phyloP scores from a whole-genome alignment of 2,888 invertebrate genomes.

The Euphydryas editha region DNA sequence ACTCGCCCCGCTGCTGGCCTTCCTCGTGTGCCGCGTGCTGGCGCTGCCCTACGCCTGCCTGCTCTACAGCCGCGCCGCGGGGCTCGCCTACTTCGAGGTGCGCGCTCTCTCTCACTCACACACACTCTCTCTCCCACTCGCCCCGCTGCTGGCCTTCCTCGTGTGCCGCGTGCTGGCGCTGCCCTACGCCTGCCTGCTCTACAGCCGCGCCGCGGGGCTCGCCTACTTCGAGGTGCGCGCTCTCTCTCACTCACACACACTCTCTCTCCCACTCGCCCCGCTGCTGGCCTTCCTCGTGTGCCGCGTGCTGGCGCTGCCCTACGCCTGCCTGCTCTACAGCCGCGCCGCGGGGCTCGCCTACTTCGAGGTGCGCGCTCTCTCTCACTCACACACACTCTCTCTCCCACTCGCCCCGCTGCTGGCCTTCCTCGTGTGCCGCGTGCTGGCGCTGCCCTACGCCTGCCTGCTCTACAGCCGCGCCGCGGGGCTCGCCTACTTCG shows the following conservation, averaged over 20 bases:
- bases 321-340: slow-evolving; percentile 87
- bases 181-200: slow-evolving; percentile 87
- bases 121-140: slow-evolving; percentile 53
- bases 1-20: slow-evolving; percentile 87
- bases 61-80: slow-evolving; percentile 84
- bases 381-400: slow-evolving; percentile 17
- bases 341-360: slow-evolving; percentile 80
- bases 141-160: slow-evolving; percentile 89
- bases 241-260: slow-evolving; percentile 18
- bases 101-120: slow-evolving; percentile 41
- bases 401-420: slow-evolving; percentile 85
- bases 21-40: slow-evolving; percentile 88
- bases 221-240: slow-evolving; percentile 82
- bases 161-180: slow-evolving; percentile 88
- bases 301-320: slow-evolving; percentile 89
- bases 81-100: slow-evolving; percentile 83
- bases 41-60: slow-evolving; percentile 89
- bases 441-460: slow-evolving; percentile 89
- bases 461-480: slow-evolving; percentile 85
- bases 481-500: slow-evolving; percentile 80
- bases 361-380: slow-evolving; percentile 73
- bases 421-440: slow-evolving; percentile 89
- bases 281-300: slow-evolving; percentile 88
- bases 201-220: slow-evolving; percentile 81
- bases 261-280: slow-evolving; percentile 83